Evolutionary conservation across 1,140 invertebrate species (phyloP), one percentile per base, ranked within the genome.

Genomic region (Phenacoccus solenopsis): DNA sequence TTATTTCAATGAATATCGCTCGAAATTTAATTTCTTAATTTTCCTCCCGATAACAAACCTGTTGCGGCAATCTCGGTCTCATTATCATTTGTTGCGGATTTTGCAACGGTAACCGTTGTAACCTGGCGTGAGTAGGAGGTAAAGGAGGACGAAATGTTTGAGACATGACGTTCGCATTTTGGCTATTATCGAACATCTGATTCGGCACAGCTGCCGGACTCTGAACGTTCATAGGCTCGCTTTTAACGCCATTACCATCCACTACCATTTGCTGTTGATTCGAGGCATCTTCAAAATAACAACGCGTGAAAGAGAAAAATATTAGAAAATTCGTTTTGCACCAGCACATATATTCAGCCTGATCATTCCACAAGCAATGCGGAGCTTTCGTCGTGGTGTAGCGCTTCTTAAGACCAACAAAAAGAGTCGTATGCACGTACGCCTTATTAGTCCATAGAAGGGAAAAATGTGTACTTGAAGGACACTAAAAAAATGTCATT

Each of bases 61-160:
- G n/a, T n/a, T n/a, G 22, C 12, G 69, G 49, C 1, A 57, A 10
- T 32, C 56, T 70, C 30, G 38, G 64, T 32, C 67, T 68, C 12
- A 49, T 22, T 22, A 68, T 49, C 27, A 56, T 38, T 21, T 70
- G 69, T 57, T 71, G 70, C 20, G 21, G 4, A 64, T 30, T 28
- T 7, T 24, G 67, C 16, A 25, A 27, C 61, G 49, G 49, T 72
- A 69, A 27, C 10, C 67, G 64, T 28, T 71, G 70, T 32, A 68
- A 70, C 21, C 69, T 56, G 57, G 70, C 28, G 27, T 57, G 72
- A 28, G 68, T 70, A 21, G 75, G 76, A 10, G 75, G 75, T 70
- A 82, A 75, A 12, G 82, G 82, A 56, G 79, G 80, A 0, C 81
- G 78, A 76, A 82, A 82, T 2, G 74, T 74, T 22, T 49, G 69